Conservation (phyloP, 2,888 invertebrate species). For the Andrena bucephala region DNA sequence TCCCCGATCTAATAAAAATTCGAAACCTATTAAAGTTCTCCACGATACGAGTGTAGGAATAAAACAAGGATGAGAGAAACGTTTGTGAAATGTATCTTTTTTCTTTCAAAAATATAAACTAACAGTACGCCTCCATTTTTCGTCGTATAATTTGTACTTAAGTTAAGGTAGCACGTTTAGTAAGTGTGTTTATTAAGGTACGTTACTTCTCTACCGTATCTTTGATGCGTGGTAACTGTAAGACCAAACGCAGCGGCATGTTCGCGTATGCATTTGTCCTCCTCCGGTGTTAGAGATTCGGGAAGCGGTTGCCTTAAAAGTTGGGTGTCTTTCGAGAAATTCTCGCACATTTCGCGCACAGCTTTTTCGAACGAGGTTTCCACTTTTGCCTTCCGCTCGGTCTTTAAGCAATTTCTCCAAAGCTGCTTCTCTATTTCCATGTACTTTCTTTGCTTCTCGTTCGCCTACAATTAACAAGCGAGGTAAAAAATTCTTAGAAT, state of each 20-base stretch:
- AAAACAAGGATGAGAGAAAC: neutral
- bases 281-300: conserved; percentile 84
- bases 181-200: conserved; percentile 66
- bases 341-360: conserved; percentile 85
- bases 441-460: conserved; percentile 79
- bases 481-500: neutral
- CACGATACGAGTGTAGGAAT: neutral
- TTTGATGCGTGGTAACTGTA: conserved; percentile 80
- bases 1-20: neutral
- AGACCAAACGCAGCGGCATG: conserved; percentile 86
- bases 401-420: conserved; percentile 81
- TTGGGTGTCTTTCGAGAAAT: conserved; percentile 85
- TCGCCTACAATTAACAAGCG: conserved; percentile 66
- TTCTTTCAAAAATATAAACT: conserved; percentile 19
- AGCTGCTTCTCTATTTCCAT: conserved; percentile 81
- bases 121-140: neutral
- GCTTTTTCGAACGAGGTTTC: conserved; percentile 80
- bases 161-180: conserved; percentile 20
- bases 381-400: conserved; percentile 48
- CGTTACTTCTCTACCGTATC: conserved; percentile 74
- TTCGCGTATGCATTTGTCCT: conserved; percentile 85
- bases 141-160: neutral
- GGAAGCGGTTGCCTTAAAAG: conserved; percentile 86
- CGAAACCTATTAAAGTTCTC: neutral
- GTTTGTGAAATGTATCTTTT: conserved; percentile 16